These are phyloP conservation scores for Daphoenositta chrysoptera DNA, from an alignment of 2,113 vertebrate genomes.

Conservation along the genomic window DNA sequence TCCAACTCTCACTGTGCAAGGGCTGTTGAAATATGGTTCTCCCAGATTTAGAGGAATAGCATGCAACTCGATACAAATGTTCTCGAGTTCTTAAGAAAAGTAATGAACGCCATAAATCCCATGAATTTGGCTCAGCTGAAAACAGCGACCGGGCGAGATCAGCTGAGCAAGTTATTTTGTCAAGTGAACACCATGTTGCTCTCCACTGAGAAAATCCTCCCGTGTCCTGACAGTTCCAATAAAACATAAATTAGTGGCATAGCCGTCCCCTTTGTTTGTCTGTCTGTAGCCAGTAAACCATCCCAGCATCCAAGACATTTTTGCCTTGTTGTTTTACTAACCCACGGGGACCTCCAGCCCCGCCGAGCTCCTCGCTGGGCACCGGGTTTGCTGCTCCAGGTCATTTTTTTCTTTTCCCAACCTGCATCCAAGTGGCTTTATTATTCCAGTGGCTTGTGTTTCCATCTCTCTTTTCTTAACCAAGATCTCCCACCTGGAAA, in stretches of 20 bases:
- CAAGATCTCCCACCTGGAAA: constrained; percentile 64
- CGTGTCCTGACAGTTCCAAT: neutral
- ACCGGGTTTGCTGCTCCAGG: neutral
- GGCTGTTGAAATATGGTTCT: neutral
- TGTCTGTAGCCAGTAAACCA: constrained; percentile 26
- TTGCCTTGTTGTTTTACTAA: neutral
- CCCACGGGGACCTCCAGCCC: neutral
- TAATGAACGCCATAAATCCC: constrained; percentile 21
- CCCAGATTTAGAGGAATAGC: neutral
- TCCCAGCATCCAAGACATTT: neutral
- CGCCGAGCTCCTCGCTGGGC: neutral
- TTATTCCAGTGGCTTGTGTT: constrained; percentile 22
- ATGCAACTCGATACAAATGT: constrained; percentile 19
- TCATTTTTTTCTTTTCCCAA: neutral
- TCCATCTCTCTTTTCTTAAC: constrained; percentile 28
- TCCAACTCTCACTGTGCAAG: neutral
- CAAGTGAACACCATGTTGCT: neutral
- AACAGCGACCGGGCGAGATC: neutral
- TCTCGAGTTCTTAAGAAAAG: constrained; percentile 11
- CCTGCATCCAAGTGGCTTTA: neutral
- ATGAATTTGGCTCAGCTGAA: neutral
- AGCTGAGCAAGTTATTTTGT: neutral
- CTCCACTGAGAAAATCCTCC: neutral
- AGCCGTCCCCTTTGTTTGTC: neutral
- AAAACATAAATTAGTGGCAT: neutral